Evolutionary conservation across 1,140 invertebrate species (phyloP).

Genomic region (Ceratina japonica): DNA sequence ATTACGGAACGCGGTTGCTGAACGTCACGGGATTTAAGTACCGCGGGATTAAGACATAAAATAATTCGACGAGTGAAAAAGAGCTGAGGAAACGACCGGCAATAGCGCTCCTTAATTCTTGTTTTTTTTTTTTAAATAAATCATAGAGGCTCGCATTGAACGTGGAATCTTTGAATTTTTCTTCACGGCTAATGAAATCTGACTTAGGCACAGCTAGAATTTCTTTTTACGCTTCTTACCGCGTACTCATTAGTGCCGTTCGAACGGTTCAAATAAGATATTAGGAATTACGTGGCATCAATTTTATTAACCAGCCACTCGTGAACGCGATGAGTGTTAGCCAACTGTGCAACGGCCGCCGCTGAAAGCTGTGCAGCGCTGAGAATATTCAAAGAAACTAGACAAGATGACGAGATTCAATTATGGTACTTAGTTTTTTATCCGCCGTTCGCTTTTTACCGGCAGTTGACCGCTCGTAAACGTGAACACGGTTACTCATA

Average conservation of each 20-base stretch:
- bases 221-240: too few species aligned
- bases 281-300: neutral
- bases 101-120: too few species aligned
- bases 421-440: conserved; percentile 19
- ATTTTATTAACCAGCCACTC: neutral
- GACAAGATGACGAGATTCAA: conserved; percentile 8
- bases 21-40: too few species aligned
- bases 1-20: accelerated
- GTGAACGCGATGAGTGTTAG: neutral
- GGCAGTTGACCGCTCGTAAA: neutral
- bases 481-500: neutral
- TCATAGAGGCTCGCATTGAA: too few species aligned
- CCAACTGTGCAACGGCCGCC: neutral
- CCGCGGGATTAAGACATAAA: too few species aligned
- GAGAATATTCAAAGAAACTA: conserved; percentile 25
- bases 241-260: too few species aligned
- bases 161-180: too few species aligned
- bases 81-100: too few species aligned
- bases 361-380: neutral
- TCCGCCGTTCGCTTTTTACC: neutral
- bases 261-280: neutral
- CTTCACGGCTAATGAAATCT: too few species aligned
- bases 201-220: too few species aligned
- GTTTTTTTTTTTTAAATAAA: too few species aligned
- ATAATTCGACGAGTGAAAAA: too few species aligned